phyloP scores from a whole-genome alignment of 2,888 invertebrate genomes.

The Chrysolina oricalcia region DNA sequence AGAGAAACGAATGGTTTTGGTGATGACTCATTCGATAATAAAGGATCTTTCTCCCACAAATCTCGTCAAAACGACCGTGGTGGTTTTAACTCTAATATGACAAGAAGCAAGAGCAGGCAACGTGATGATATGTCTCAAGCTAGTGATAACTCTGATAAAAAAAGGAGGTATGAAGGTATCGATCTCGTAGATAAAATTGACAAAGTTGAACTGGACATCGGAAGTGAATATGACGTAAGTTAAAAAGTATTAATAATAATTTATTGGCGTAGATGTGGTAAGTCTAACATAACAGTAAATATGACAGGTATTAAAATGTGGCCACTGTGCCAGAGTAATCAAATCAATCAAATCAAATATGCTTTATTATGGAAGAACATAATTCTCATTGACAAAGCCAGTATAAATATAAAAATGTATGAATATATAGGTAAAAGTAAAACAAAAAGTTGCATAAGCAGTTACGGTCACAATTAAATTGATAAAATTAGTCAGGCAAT shows the following conservation, averaged over 20 bases:
- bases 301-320: no score
- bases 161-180: not conserved
- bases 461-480: no score
- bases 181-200: conserved; percentile 26
- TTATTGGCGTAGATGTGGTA: no score
- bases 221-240: conserved; percentile 39
- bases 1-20: conserved; percentile 23
- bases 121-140: conserved; percentile 18
- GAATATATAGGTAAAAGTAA: no score
- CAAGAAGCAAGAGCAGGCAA: conserved; percentile 10
- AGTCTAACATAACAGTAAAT: no score
- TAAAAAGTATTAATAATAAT: not conserved
- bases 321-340: no score
- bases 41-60: not conserved
- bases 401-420: no score
- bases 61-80: not conserved
- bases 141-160: conserved; percentile 20
- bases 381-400: no score
- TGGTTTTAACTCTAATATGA: not conserved
- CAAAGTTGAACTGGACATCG: conserved; percentile 33
- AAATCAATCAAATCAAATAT: no score
- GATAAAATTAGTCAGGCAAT: no score
- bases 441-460: no score
- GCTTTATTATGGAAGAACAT: no score
- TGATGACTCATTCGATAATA: not conserved